Percentiles rank a stretch among this genome's conserved stretches.
Conservation (phyloP, 37 sponge, comb jelly and placozoan species). For the Axinella damicornis region DNA sequence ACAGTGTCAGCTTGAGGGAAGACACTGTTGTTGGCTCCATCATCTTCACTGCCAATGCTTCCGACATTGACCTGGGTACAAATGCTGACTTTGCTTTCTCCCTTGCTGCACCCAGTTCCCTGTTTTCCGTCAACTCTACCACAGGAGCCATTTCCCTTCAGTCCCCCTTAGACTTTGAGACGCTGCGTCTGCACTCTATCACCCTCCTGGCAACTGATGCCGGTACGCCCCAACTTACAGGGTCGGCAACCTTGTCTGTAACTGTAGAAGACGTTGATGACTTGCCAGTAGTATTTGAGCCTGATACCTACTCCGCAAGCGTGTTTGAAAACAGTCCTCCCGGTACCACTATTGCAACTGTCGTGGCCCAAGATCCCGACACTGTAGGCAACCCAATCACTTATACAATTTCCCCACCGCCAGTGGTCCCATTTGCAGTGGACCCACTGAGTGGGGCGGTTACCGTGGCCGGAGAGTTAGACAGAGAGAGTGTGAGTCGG, state of each 20-base stretch:
- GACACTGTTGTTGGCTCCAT: not conserved
- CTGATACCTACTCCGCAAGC: conserved; percentile 30
- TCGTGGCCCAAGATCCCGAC: conserved; percentile 50
- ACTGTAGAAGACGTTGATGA: conserved; percentile 43
- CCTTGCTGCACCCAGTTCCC: not conserved
- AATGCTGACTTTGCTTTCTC: conserved; percentile 40
- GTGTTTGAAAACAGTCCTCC: conserved; percentile 58
- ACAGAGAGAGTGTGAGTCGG: conserved; percentile 32
- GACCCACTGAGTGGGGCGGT: conserved; percentile 55
- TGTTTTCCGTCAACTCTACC: conserved; percentile 23
- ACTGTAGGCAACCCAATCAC: conserved; percentile 41
- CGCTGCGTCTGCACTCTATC: not conserved
- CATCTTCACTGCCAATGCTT: conserved; percentile 36
- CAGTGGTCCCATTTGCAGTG: conserved; percentile 39
- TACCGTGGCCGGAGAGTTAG: conserved; percentile 24
- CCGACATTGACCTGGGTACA: conserved; percentile 36
- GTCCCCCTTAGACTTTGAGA: conserved; percentile 28
- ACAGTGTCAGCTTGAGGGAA: conserved; percentile 21
- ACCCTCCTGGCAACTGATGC: conserved; percentile 35
- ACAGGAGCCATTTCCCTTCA: conserved; percentile 24
- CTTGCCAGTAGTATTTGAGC: conserved; percentile 32
- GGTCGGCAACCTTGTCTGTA: conserved; percentile 4
- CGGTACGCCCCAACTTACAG: conserved; percentile 21
- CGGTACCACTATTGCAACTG: conserved; percentile 22
- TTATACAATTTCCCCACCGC: conserved; percentile 33